Evolutionary conservation across 2,888 invertebrate genomes (phyloP).

Genomic region (Cephus pulcher): DNA sequence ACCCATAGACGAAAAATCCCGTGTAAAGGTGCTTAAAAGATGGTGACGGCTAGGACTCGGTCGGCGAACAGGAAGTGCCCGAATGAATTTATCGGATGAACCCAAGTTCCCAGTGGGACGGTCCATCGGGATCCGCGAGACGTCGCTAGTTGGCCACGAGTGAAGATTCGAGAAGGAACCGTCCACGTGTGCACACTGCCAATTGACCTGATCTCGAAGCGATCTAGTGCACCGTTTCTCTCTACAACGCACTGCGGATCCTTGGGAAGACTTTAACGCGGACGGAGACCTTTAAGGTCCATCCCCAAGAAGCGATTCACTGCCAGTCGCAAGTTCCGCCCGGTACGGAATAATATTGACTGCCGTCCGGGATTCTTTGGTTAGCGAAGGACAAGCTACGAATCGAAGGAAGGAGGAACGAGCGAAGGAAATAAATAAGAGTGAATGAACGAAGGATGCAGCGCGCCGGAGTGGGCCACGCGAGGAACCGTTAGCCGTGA

Average conservation of each 20-base stretch:
- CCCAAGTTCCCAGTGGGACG: background rate
- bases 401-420: conserved; percentile 5
- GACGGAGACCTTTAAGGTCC: background rate
- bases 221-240: background rate
- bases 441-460: conserved; percentile 12
- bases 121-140: background rate
- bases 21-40: background rate
- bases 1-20: background rate
- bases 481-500: conserved; percentile 19
- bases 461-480: conserved; percentile 21
- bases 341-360: background rate
- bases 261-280: background rate
- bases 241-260: background rate
- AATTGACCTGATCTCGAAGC: background rate
- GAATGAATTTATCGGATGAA: background rate
- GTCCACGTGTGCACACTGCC: background rate
- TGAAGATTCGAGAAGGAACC: background rate
- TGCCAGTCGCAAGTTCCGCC: background rate
- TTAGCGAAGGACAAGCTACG: conserved; percentile 25
- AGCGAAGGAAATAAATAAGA: background rate
- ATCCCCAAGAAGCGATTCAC: background rate
- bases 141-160: background rate
- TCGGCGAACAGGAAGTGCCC: background rate
- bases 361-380: background rate
- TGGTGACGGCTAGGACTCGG: background rate